A percentile compares a stretch with the other conserved stretches of the same genome.
phyloP scores from a whole-genome alignment of 2,797 vertebrate genomes.

The Mormyrus hasselquistii region DNA sequence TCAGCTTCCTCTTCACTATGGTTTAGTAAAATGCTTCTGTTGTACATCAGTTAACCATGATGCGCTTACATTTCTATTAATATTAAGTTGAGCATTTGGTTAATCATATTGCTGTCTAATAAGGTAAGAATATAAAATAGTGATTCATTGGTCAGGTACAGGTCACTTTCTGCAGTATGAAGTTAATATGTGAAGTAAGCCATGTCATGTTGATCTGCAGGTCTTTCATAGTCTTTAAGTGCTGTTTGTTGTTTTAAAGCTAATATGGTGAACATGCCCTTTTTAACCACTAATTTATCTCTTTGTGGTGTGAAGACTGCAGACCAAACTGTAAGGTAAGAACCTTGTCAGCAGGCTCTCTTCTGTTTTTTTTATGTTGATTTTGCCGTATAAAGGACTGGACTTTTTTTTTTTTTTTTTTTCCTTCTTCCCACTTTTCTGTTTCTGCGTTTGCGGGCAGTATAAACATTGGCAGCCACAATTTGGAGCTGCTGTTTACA shows the following conservation, averaged over 20 bases:
- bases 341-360: neutral
- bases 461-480: neutral
- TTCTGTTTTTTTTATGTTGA: neutral
- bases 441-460: neutral
- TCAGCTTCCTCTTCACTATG: neutral
- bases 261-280: neutral
- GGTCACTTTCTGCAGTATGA: neutral
- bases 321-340: constrained; percentile 89
- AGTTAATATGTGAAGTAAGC: neutral
- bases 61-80: neutral
- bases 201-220: neutral
- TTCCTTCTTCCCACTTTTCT: too few relatives aligned
- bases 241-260: neutral
- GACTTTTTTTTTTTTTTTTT: neutral
- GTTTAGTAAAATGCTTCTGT: neutral
- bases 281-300: constrained; percentile 18
- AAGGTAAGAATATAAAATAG: neutral
- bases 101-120: neutral
- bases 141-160: neutral
- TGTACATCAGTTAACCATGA: neutral
- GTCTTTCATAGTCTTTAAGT: neutral
- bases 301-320: constrained; percentile 67
- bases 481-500: neutral
- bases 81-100: neutral
- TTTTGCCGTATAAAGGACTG: neutral